Percentiles rank a stretch among this genome's conserved stretches.
Conservation (phyloP, 1,140 invertebrate species). For the Pseudoatta argentina region DNA sequence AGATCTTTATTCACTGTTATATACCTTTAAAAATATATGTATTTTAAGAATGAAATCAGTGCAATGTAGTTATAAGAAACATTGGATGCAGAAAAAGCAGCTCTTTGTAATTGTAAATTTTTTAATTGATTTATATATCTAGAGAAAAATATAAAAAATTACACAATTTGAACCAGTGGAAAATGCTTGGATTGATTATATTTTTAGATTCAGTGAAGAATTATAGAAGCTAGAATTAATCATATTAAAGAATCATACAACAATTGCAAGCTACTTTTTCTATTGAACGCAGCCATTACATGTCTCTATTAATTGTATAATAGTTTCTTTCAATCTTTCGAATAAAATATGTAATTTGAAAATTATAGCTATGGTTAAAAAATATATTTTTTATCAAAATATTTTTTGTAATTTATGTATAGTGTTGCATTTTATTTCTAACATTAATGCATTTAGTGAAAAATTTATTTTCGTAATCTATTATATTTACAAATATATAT, state of each 20-base stretch:
- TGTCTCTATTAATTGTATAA: not conserved
- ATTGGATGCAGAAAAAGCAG: no score
- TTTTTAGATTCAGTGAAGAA: no score
- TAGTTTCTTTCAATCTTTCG: not conserved
- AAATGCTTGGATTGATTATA: no score
- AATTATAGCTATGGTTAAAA: slow-evolving; percentile 7
- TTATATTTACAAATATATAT: slow-evolving; percentile 67
- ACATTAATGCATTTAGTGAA: not conserved
- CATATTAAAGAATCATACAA: no score
- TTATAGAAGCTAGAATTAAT: no score
- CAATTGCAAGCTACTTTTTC: no score
- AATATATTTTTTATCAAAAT: slow-evolving; percentile 45
- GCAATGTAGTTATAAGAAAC: slow-evolving; percentile 24
- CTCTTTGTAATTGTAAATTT: no score
- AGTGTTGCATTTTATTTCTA: not conserved
- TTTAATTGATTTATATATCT: no score
- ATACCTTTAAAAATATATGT: slow-evolving; percentile 39
- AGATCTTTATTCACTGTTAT: slow-evolving; percentile 35
- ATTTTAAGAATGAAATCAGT: slow-evolving; percentile 4
- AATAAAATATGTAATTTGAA: slow-evolving; percentile 3
- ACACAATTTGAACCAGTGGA: no score
- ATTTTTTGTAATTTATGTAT: not conserved
- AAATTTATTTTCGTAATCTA: not conserved
- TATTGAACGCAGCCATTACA: not conserved
- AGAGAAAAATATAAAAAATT: no score